Evolutionary conservation across 1,140 invertebrate genomes (phyloP).

Genomic region (Plectus sambesii): DNA sequence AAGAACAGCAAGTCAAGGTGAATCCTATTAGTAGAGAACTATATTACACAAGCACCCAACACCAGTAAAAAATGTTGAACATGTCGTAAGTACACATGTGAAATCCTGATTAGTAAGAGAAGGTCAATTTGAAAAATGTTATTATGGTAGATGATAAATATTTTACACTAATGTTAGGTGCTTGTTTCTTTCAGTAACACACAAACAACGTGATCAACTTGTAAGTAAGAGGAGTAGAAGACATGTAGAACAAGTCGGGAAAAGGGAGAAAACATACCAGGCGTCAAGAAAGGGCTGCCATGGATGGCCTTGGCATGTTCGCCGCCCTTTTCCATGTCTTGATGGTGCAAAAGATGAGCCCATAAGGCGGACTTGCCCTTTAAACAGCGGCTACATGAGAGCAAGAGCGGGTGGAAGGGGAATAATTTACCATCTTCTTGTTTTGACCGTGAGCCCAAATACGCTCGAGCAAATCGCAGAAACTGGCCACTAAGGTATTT

Average conservation of each 20-base stretch:
- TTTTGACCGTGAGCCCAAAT: slow-evolving; percentile 95
- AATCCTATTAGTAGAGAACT: too few species aligned
- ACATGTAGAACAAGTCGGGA: background rate
- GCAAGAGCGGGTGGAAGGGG: background rate
- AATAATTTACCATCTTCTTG: slow-evolving; percentile 62
- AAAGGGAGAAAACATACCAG: slow-evolving; percentile 25
- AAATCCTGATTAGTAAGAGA: too few species aligned
- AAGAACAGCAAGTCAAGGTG: too few species aligned
- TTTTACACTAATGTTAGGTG: too few species aligned
- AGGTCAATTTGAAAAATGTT: too few species aligned
- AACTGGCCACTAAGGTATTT: slow-evolving; percentile 86
- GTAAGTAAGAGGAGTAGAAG: background rate
- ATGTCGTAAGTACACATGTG: too few species aligned
- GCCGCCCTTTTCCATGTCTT: slow-evolving; percentile 36
- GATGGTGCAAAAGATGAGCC: slow-evolving; percentile 32
- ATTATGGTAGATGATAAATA: too few species aligned
- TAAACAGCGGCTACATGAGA: too few species aligned
- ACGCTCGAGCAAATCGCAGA: slow-evolving; percentile 91
- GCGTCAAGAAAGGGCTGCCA: slow-evolving; percentile 24
- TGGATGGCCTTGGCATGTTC: slow-evolving; percentile 14
- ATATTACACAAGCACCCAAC: too few species aligned
- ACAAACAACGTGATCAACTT: too few species aligned
- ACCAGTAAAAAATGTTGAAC: too few species aligned
- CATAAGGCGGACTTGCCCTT: slow-evolving; percentile 44
- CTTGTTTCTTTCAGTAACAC: too few species aligned